phyloP scores from a whole-genome alignment of 2,797 vertebrate species.

The Threskiornis aethiopicus region DNA sequence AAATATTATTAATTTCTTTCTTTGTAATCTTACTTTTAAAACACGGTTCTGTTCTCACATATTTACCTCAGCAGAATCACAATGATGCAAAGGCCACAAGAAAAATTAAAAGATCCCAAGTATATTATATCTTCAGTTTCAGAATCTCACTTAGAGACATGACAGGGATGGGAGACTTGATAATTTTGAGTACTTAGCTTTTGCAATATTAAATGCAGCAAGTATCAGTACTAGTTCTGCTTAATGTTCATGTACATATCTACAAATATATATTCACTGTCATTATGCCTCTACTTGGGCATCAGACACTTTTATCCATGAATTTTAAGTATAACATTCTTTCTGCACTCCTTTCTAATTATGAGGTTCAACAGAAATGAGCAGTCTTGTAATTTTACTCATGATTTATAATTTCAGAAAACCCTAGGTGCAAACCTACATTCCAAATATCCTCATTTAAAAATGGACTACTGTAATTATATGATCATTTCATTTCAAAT shows the following conservation, averaged over 20 bases:
- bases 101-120: background rate
- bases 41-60: background rate
- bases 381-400: background rate
- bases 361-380: background rate
- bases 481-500: slow-evolving; percentile 74
- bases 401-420: slow-evolving; percentile 61
- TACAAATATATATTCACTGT: background rate
- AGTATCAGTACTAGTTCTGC: background rate
- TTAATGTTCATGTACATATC: background rate
- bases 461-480: slow-evolving; percentile 70
- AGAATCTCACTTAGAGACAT: background rate
- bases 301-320: background rate
- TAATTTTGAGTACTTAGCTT: background rate
- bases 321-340: slow-evolving; percentile 20
- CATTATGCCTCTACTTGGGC: background rate
- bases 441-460: slow-evolving; percentile 59
- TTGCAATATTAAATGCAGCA: background rate
- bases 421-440: slow-evolving; percentile 26
- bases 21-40: background rate
- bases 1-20: background rate
- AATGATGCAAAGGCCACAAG: background rate
- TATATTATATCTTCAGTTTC: background rate
- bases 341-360: slow-evolving; percentile 36
- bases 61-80: background rate
- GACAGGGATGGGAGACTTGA: background rate